Conservation (phyloP, 1,140 invertebrate genomes). For the Platorchestia sp. region DNA sequence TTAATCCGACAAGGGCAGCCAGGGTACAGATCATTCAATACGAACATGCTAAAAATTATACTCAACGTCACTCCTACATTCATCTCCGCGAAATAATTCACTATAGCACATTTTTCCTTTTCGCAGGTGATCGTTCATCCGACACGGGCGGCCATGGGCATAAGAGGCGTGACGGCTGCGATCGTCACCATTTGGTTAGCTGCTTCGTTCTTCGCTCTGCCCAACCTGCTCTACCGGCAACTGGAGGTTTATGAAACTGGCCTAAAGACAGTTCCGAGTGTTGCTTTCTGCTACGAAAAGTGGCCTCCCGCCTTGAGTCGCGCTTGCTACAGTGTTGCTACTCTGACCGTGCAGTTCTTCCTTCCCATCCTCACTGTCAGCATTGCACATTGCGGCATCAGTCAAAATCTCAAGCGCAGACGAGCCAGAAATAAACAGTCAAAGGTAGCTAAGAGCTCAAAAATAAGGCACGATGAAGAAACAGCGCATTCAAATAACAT, state of each 20-base stretch:
- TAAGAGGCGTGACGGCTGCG: slow-evolving; percentile 80
- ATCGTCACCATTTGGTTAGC: slow-evolving; percentile 83
- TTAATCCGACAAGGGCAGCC: too few relatives aligned
- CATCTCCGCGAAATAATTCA: too few relatives aligned
- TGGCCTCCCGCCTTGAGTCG: slow-evolving; percentile 82
- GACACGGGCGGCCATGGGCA: slow-evolving; percentile 81
- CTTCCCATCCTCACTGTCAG: slow-evolving; percentile 82
- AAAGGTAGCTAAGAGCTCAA: neutral
- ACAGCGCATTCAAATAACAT: neutral
- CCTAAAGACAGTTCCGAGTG: slow-evolving; percentile 73
- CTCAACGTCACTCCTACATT: neutral
- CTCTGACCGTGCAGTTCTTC: slow-evolving; percentile 86
- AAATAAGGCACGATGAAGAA: neutral
- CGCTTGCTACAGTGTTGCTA: slow-evolving; percentile 85
- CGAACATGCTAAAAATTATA: too few relatives aligned
- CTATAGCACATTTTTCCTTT: neutral
- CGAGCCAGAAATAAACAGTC: neutral
- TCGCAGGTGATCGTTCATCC: slow-evolving; percentile 87
- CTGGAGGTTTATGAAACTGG: slow-evolving; percentile 77
- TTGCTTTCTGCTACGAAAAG: slow-evolving; percentile 83
- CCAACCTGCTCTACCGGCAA: slow-evolving; percentile 82
- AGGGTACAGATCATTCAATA: too few relatives aligned
- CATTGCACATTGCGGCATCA: neutral
- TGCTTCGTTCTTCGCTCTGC: slow-evolving; percentile 81
- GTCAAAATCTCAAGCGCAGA: neutral